Base-by-base conservation (phyloP, 92 coral and sea anemone genomes). In the Isaurus tuberculatus region DNA sequence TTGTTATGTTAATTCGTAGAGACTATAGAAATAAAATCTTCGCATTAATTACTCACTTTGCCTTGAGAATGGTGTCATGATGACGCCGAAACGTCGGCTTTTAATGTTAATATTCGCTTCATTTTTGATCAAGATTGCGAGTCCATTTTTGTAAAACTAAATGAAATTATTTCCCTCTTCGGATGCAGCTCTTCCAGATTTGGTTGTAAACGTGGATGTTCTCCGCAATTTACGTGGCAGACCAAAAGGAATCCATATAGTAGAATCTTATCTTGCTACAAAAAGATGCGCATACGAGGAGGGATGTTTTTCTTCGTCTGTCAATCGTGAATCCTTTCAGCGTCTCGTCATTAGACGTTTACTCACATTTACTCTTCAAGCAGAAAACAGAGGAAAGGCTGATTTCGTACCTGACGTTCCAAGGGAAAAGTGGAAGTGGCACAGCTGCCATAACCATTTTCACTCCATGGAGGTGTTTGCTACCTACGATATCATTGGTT, bases 401-500 rank as follows among this genome's bases (percentile, higher is more conserved):
- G 87, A 92, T 23, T 96, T 94, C 27, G 80, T 90, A 72, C 93
- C 98, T 13, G 65, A 79, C 33, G 84, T 85, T 22, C 82, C 92
- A 20, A 88, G 73, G 89, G 70, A 88, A 0, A 65, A 75, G 4
- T 96, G 98, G 98, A 46, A 91, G 33, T 96, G 94, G 94, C 98
- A 96, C 82, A 29, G 66, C 22, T 96, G 98, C 65, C 98, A 96
- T 66, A 65, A 86, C 16, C 98, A 96, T 75, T 96, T 86, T 36
- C 98, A 96, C 44, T 94, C 98, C 23, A 94, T 94, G 92, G 98
- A 96, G 61, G 93, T 87, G 65, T 94, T 96, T 71, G 89, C 94
- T 9, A 65, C 92, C 2, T 96, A 96, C 73, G 93, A 94, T 37
- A 72, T 95, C 13, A 64, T 94, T 33, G 88, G 98, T 95, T 83